Base-by-base conservation (phyloP, 1,140 invertebrate species). In the Sycophaga agraensis region DNA sequence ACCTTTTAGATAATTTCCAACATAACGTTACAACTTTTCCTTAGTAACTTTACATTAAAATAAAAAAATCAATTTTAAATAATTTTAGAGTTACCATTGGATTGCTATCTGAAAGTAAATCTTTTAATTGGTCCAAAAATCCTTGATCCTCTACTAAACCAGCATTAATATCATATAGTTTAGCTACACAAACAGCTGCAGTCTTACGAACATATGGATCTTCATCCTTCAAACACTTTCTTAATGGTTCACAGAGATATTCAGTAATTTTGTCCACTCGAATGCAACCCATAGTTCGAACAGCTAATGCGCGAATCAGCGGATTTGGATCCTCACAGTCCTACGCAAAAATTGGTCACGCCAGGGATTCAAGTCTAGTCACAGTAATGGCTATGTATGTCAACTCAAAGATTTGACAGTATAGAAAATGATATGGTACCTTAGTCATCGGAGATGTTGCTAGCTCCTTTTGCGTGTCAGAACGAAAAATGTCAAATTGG, bases 241-340 rank as follows among this genome's bases (percentile, higher is more conserved):
- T 83, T 61, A 99, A 82, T 4, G 98, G 98, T 76, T 99, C 97
- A 82, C 98, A 99, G 8, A 99, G 83, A 82, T 99, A 99, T 82
- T 99, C 98, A 2, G 98, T 99, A 70, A 99, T 99, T 83, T 99
- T 99, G 81, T 99, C 98, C 45, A 99, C 98, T 45, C 98, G 86
- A 73, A 99, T 99, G 76, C 97, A 99, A 39, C 97, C 98, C 98
- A 99, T 99, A 12, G 98, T 99, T 42, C 98, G 86, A 37, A 99
- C 98, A 64, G 98, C 98, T 70, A 99, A 80, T 8, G 98, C 98
- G 66, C 98, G 86, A 75, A 99, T 99, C 72, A 99, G 82, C 11
- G 98, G 98, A 85, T 99, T 99, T 12, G 97, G 94, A 83, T 99
- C 98, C 85, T 99, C 97, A 83, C 98, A 99, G 81, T 99, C 98